phyloP scores from a whole-genome alignment of 1,140 invertebrate species.

The Pseudomyrmex flavicornis region DNA sequence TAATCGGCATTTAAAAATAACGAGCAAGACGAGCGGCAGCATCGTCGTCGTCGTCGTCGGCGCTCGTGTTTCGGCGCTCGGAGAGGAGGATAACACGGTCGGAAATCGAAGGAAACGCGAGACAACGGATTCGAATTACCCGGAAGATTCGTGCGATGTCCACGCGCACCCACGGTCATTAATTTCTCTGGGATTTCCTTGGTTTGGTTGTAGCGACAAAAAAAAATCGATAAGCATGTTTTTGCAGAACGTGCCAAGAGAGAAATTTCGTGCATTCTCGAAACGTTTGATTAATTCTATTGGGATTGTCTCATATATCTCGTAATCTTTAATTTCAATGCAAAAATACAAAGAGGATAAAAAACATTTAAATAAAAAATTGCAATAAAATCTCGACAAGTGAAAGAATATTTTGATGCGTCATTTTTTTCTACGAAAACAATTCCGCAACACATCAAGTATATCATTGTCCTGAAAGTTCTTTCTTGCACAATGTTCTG shows the following conservation, averaged over 20 bases:
- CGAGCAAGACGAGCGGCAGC: constrained; percentile 45
- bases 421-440: background rate
- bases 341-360: too few species aligned
- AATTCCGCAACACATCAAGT: too few species aligned
- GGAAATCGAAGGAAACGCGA: constrained; percentile 62
- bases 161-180: constrained; percentile 8
- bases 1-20: constrained; percentile 73
- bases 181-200: constrained; percentile 24
- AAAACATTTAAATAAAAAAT: background rate
- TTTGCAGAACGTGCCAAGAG: background rate
- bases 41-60: background rate
- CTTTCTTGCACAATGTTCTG: too few species aligned
- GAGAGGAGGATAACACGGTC: constrained; percentile 15
- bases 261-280: background rate
- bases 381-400: background rate
- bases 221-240: constrained; percentile 5
- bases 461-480: background rate
- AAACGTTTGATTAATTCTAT: constrained; percentile 4
- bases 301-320: too few species aligned
- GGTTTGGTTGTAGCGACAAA: background rate
- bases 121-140: constrained; percentile 58
- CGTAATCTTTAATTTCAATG: too few species aligned
- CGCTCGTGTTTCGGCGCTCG: constrained; percentile 58
- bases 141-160: constrained; percentile 33
- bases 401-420: background rate